Conservation (phyloP, 2,888 invertebrate species). For the Lasioglossum leucozonium region DNA sequence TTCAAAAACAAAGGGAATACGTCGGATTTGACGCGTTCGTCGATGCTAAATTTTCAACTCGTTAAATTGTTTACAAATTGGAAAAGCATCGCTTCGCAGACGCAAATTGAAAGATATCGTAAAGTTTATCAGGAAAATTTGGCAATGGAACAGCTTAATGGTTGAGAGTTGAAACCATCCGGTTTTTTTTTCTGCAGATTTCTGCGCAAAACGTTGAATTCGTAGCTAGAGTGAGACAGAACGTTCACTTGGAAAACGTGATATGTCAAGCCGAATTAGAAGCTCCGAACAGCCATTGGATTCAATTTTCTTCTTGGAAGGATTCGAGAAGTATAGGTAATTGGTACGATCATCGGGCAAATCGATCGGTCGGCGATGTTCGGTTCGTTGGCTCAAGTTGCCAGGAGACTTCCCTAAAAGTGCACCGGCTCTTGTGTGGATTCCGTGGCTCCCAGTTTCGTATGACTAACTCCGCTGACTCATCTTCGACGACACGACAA, state of each 20-base stretch:
- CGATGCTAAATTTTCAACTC: too few relatives aligned
- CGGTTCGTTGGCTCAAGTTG: slow-evolving; percentile 62
- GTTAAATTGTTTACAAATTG: too few relatives aligned
- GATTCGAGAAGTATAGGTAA: slow-evolving; percentile 49
- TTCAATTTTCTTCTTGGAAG: slow-evolving; percentile 47
- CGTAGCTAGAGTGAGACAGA: neutral
- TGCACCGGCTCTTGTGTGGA: slow-evolving; percentile 81
- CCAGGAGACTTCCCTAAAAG: slow-evolving; percentile 80
- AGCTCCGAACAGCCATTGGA: slow-evolving; percentile 29
- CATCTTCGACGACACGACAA: slow-evolving; percentile 51
- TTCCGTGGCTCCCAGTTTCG: slow-evolving; percentile 78
- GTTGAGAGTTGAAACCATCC: neutral
- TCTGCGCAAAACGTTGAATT: neutral
- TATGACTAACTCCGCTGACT: slow-evolving; percentile 79
- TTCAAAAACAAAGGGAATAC: too few relatives aligned
- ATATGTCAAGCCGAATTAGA: slow-evolving; percentile 15
- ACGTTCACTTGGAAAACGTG: neutral
- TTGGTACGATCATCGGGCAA: slow-evolving; percentile 55
- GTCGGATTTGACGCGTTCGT: too few relatives aligned
- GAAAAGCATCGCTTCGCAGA: too few relatives aligned
- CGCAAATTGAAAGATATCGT: too few relatives aligned
- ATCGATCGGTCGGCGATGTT: slow-evolving; percentile 63
- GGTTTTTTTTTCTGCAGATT: neutral
- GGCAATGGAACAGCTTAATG: neutral
- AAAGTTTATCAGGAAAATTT: neutral